Base-by-base conservation (phyloP, 92 coral and sea anemone genomes). In the Epizoanthus ramosus region DNA sequence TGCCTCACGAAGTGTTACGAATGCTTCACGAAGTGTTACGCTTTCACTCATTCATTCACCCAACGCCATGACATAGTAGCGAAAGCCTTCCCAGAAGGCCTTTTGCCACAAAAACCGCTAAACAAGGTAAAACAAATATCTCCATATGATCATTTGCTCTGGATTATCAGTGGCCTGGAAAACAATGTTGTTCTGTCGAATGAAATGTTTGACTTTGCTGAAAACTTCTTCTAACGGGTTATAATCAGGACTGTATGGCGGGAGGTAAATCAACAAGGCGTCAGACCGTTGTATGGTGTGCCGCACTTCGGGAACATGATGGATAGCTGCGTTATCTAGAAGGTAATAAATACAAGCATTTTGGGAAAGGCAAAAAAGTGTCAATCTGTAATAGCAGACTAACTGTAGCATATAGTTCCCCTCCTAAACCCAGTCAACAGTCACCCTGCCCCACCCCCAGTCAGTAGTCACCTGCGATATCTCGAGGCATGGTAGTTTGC, bases 401-500 rank as follows among this genome's bases (percentile, higher is more conserved):
- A 35, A 2, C 39, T 4, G n/a, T n/a, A n/a, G n/a, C n/a, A n/a
- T n/a, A n/a, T n/a, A n/a, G 2, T 4, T 4, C 39, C 39, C 39
- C 2, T 4, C 39, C 39, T 4, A 35, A 2, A 2, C 39, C 4
- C 39, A 35, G 12, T 63, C 6, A 5, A 63, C 71, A 6, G 17
- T 28, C 33, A 12, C 33, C 33, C 14, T 8, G 8, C 33, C 24
- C 33, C 24, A 21, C 68, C 33, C 68, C 15, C 68, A 63, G 68
- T 12, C 16, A 18, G 31, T 47, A 47, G 4, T 61, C 80, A 96
- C 99, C 94, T 94, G 98, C 69, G 99, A 96, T 56, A 96, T 96
- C 60, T 95, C 98, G 68, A 96, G 89, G 75, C 99, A 96, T 3
- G 99, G 99, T 12, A 96, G 95, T 76, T 92, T 96, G 37, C 99